Conservation (phyloP, 2,113 vertebrate species). For the Aix galericulata region DNA sequence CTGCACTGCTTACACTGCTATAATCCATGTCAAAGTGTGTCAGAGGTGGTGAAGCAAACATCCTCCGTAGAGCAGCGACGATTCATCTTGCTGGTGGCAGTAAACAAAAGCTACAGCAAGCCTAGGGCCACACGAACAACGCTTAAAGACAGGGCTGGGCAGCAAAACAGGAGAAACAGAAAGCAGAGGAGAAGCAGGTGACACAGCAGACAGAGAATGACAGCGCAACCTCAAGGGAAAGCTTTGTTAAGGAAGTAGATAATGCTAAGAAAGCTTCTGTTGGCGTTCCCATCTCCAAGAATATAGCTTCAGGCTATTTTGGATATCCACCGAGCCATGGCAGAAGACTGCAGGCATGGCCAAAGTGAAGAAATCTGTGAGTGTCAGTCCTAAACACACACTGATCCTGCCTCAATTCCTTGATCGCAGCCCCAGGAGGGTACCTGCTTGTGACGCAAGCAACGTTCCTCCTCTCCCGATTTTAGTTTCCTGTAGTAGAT, state of each 20-base stretch:
- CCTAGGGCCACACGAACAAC: not conserved
- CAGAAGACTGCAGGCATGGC: not conserved
- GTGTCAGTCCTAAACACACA: not conserved
- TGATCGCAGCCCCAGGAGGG: not conserved
- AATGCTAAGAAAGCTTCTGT: not conserved
- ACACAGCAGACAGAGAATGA: not conserved
- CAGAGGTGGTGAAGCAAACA: not conserved
- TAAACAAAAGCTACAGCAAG: not conserved
- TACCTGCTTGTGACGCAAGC: slow-evolving; percentile 89
- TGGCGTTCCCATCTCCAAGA: not conserved
- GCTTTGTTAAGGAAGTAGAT: not conserved
- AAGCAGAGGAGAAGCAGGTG: not conserved
- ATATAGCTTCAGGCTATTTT: not conserved
- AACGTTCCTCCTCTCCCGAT: slow-evolving; percentile 77
- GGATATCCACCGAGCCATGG: not conserved
- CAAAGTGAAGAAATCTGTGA: not conserved
- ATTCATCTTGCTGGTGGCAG: not conserved
- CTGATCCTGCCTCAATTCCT: not conserved
- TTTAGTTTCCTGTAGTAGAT: slow-evolving; percentile 83
- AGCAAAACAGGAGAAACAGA: not conserved
- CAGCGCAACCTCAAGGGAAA: not conserved
- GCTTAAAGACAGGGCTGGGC: not conserved
- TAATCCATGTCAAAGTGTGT: not conserved
- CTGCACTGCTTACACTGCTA: not conserved
- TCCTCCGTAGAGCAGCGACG: not conserved